Evolutionary conservation across 2,797 vertebrate species (phyloP), one percentile per base, ranked within the genome.

Genomic region (Orientallactaga sibirica): DNA sequence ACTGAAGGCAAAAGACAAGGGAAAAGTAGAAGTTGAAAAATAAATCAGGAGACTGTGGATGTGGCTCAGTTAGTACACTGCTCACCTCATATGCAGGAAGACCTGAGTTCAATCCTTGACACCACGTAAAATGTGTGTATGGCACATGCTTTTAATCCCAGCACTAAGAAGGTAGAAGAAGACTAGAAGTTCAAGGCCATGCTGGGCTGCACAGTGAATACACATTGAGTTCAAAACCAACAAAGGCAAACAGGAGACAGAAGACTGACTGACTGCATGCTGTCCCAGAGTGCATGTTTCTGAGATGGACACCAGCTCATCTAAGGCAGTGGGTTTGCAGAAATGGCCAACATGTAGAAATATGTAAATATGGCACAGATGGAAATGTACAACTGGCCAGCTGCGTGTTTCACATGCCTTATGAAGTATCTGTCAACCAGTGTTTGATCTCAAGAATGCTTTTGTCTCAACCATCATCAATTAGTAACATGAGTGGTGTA

Each of bases 401-500:
- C 48, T 22, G 3, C 41, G 88, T 76, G 68, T 33, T 62, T 77
- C 55, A 27, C 25, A 24, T 16, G 25, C 19, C 80, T 68, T 67
- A 62, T 0, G 1, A 52, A 25, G 6, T 12, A 48, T 89, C 24
- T 73, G 66, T 55, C 68, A 82, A 58, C 33, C 52, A 82, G 3
- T 11, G 19, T 76, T 58, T 71, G 19, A 73, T 80, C 55, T 79
- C 41, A 33, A 33, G 33, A 9, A 37, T 14, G 66, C 22, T 62
- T 85, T 79, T 27, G 62, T 70, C 92, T 95, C 33, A 58, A 88
- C 37, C 14, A 52, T 25, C 29, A 71, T 37, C 20, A 81, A 9
- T 84, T 41, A 55, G 71, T 33, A 48, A 9, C 27, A 88, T 25
- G 29, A 76, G n/a, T 37, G 71, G 74, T 29, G 67, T 11, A 84